Base-by-base conservation (phyloP, 1,140 invertebrate species). In the Neuroterus valhalla region DNA sequence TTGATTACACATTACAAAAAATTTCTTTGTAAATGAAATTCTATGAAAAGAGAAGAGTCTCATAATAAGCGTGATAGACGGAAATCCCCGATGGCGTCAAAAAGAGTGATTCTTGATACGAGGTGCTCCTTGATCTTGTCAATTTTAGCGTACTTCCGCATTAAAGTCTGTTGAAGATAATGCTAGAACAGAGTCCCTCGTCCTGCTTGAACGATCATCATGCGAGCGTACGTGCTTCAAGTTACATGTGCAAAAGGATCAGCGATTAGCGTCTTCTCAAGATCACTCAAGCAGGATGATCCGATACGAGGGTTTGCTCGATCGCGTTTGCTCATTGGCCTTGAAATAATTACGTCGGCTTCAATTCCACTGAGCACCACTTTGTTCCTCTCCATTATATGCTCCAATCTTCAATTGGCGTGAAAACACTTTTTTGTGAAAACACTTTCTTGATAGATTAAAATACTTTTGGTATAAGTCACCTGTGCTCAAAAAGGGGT, bases 201-300 rank as follows among this genome's bases (percentile, higher is more conserved):
- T 46, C 21, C 21, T 72, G 71, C 71, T 66, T 67, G 71, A 67
- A 72, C 71, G 71, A 72, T 46, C 55, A 72, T 48, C 19, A 14
- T 31, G 23, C 42, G 52, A 62, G 23, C 52, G 52, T 62, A 62
- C 55, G 55, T 62, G 55, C 26, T 62, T 62, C 55, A 62, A 62
- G n/a, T 62, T 62, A 62, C 78, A 78, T 81, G 78, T 72, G 75
- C 74, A 78, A 81, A 79, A 84, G 82, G 80, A 83, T 83, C 76
- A 79, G 69, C 85, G 84, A 86, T 87, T 87, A 86, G 84, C 78
- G 84, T 78, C 79, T 82, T 76, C 83, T 87, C 84, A 85, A 76
- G 84, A 85, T 85, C 84, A 87, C 70, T 82, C 81, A 79, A 87
- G 85, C 84, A 84, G 74, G 78, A 82, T 86, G 85, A 87, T 87